Evolutionary conservation across 2,113 vertebrate species (phyloP), one percentile per base, ranked within the genome.

Genomic region (Ailuropoda melanoleuca): DNA sequence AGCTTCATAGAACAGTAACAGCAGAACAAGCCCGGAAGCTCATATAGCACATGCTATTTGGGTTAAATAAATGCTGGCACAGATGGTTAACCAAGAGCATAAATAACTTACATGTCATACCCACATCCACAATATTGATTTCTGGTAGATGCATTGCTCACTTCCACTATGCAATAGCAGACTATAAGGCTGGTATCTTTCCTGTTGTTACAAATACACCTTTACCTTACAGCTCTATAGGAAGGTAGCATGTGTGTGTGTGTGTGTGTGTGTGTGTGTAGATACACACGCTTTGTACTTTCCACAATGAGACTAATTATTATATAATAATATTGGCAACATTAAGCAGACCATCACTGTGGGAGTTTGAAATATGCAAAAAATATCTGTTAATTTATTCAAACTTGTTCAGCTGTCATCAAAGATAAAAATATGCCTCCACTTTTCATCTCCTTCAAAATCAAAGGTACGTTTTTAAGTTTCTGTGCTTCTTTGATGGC

Each of bases 301-400:
- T 97, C 48, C 83, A 97, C 39, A 91, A 70, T 50, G 21, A 96
- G 24, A 88, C 74, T 97, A 96, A 95, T 97, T 95, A 96, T 96
- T 96, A 97, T 50, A 90, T 87, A 90, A 87, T 96, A 91, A 93
- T 97, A 95, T 90, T 90, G 92, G 86, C 58, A 95, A 97, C 96
- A 97, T 97, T 96, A 96, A 93, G 55, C 68, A 97, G 85, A 96
- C 70, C 88, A 96, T 96, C 87, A 97, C 81, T 96, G 95, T 97
- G 72, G 92, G 94, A 97, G 95, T 98, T 68, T 90, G 70, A 93
- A 97, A 90, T 96, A 96, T 58, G 74, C 64, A 94, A 87, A 98
- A 98, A 93, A 95, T 53, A 95, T 64, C 95, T 97, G 74, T 95
- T 98, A 96, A 97, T 97, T 96, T 97, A 96, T 97, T 98, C 96